Base-by-base conservation (phyloP, 2,113 vertebrate genomes). In the Climacteris rufus region DNA sequence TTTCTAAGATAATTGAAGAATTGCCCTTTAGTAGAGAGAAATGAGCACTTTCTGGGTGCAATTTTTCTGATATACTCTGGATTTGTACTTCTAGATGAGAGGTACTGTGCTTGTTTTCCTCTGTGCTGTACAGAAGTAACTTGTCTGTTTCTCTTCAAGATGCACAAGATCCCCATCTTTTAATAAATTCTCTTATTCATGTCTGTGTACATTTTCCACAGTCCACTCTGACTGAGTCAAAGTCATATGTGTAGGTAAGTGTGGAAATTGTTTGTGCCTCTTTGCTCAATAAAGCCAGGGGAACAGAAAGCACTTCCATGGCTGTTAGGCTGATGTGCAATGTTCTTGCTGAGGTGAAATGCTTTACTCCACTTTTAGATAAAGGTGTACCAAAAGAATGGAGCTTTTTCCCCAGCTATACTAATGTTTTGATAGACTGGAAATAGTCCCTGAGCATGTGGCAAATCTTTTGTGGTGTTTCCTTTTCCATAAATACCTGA, bases 191-290 rank as follows among this genome's bases (percentile, higher is more conserved):
- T 80, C 15, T 63, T 57, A 39, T 35, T 71, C 2, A 7, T 2
- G 0, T 39, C 59, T 72, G 15, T 7, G 4, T 33, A 5, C 3
- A 6, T 68, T 95, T 87, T 52, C 27, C 22, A 56, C 22, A 42
- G 30, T 27, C 47, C 39, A 56, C 22, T 87, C 20, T n/a, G 69
- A 44, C 56, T 61, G 39, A 91, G 33, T 42, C 37, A 35, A 80
- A 78, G 25, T 50, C 2, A 3, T 21, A 21, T 0, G 0, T 44
- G 25, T 16, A 10, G 25, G 4, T 42, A 74, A 53, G 25, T 64
- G 68, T 66, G 35, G 64, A 71, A 66, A 72, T 2, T 24, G 8
- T 42, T 70, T 74, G 56, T 75, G 20, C 3, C 9, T 31, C 52
- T 87, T 89, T 87, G 16, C 18, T 80, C 0, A 35, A 17, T n/a